These are phyloP conservation scores for Trichopoda pennipes DNA, from an alignment of 2,888 invertebrate genomes.

Conservation along the genomic window DNA sequence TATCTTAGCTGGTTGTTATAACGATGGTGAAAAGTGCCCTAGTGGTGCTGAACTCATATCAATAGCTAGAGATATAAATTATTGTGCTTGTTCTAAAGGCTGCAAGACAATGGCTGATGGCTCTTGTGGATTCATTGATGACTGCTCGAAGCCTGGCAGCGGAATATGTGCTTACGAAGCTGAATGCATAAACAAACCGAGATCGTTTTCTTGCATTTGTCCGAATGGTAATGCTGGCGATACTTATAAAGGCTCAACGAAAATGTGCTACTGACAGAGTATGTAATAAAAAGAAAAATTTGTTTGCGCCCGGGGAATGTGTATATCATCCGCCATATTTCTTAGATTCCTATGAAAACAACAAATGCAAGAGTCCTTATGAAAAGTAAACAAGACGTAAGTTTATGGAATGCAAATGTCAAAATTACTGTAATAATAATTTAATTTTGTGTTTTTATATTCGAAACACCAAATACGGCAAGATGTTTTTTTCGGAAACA, in stretches of 20 bases:
- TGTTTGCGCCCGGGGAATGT: slow-evolving; percentile 95
- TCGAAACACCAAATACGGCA: too few species aligned
- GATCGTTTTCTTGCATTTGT: slow-evolving; percentile 90
- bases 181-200: slow-evolving; percentile 90
- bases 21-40: slow-evolving; percentile 90
- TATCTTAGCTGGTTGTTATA: slow-evolving; percentile 91
- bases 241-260: slow-evolving; percentile 90
- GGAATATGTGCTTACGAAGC: slow-evolving; percentile 91
- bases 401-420: too few species aligned
- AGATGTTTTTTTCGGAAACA: too few species aligned
- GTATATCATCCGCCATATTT: slow-evolving; percentile 95
- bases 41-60: slow-evolving; percentile 94
- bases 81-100: slow-evolving; percentile 95
- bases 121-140: slow-evolving; percentile 90
- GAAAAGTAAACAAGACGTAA: too few species aligned
- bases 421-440: too few species aligned
- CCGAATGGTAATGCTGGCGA: slow-evolving; percentile 91
- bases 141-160: slow-evolving; percentile 88
- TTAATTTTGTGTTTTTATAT: too few species aligned
- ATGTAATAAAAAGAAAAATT: slow-evolving; percentile 92
- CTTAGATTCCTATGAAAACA: slow-evolving; percentile 89
- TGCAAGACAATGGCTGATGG: slow-evolving; percentile 89
- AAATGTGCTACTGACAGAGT: slow-evolving; percentile 91
- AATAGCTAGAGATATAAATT: slow-evolving; percentile 94
- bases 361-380: slow-evolving; percentile 95